Percentiles rank a stretch among this genome's conserved stretches.
Conservation (phyloP, 2,113 vertebrate species). For the Vombatus ursinus region DNA sequence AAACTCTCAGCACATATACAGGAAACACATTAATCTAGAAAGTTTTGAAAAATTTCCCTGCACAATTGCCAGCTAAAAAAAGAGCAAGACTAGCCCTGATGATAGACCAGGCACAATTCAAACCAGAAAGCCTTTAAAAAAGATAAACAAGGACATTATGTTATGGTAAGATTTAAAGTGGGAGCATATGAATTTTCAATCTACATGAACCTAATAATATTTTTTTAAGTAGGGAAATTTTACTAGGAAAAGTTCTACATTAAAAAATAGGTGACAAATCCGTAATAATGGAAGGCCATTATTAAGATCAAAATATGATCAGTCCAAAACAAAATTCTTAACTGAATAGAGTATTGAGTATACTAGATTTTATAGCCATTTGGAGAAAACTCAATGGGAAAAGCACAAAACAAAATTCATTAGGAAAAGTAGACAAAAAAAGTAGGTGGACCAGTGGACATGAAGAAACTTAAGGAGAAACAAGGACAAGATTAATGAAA, state of each 20-base stretch:
- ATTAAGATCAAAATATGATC: not conserved
- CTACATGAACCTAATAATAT: not conserved
- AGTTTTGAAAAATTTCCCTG: not conserved
- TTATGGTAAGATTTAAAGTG: not conserved
- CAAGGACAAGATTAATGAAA: slow-evolving; percentile 89
- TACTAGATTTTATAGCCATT: not conserved
- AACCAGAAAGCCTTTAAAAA: not conserved
- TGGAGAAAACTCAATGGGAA: not conserved
- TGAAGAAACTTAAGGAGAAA: slow-evolving; percentile 92
- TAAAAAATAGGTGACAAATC: not conserved
- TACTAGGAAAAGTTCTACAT: not conserved
- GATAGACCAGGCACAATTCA: not conserved
- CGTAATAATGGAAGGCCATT: not conserved
- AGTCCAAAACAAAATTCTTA: not conserved
- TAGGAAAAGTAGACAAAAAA: not conserved
- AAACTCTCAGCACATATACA: not conserved
- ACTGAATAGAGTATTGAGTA: not conserved
- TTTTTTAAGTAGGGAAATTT: not conserved
- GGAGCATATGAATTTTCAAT: not conserved
- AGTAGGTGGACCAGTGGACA: slow-evolving; percentile 89
- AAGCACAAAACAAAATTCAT: not conserved
- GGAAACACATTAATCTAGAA: not conserved
- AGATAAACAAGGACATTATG: not conserved
- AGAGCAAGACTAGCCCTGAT: not conserved
- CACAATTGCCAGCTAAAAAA: not conserved